Conservation (phyloP, 1,140 invertebrate species). For the Planococcus citri region DNA sequence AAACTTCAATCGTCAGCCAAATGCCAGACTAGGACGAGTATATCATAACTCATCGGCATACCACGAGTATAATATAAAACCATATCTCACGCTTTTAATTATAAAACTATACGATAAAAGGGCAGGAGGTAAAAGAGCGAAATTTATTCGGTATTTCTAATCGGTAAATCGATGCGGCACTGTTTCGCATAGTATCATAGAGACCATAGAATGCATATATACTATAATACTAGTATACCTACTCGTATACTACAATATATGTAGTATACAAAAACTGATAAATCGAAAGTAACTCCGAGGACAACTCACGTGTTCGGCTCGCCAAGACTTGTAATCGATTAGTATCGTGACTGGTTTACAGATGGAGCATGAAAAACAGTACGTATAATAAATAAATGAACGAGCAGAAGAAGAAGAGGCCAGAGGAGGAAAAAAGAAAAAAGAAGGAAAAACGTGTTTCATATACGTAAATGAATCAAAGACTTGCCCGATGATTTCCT, state of each 20-base stretch:
- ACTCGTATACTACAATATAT: not conserved
- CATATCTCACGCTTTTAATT: constrained; percentile 7
- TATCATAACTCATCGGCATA: too few relatives aligned
- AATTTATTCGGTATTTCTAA: not conserved
- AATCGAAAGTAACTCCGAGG: constrained; percentile 1
- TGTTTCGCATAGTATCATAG: not conserved
- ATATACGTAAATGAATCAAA: too few relatives aligned
- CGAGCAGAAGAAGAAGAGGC: not conserved
- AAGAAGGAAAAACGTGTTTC: not conserved
- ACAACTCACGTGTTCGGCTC: not conserved
- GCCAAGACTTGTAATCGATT: constrained; percentile 6
- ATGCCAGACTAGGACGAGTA: too few relatives aligned
- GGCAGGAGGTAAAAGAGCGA: not conserved
- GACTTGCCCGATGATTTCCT: too few relatives aligned
- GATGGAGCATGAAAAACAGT: constrained; percentile 1
- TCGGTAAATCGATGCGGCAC: not conserved
- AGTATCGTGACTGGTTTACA: constrained; percentile 6
- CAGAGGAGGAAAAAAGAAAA: not conserved
- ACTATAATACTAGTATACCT: too few relatives aligned
- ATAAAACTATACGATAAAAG: not conserved
- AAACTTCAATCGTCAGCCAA: too few relatives aligned
- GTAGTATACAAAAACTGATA: not conserved
- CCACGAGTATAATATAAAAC: not conserved
- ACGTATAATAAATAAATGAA: not conserved
- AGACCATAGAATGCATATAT: too few relatives aligned